Base-by-base conservation (phyloP, 1,140 invertebrate species). In the Brachionus asplanchnoidis region DNA sequence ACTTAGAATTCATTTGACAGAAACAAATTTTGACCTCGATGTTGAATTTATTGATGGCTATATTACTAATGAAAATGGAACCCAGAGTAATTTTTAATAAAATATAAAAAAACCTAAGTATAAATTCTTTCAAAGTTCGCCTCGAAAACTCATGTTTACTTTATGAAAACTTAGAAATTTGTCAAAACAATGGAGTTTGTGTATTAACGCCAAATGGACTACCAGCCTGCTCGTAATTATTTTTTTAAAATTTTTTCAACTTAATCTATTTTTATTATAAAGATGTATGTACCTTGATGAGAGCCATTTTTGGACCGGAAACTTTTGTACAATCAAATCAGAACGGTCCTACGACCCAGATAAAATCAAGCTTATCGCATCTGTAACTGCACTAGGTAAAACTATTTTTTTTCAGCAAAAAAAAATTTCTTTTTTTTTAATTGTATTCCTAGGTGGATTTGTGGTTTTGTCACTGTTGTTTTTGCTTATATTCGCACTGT, bases 161-260 rank as follows among this genome's bases (percentile, higher is more conserved):
- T 28, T 77, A 50, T 77, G 44, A 77, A 23, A 44, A 77, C 46
- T 28, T 36, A 12, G 73, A 36, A 14, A 50, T 77, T 36, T 77
- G 73, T 26, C 73, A 77, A 50, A 77, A 77, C 46, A 77, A 50
- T 46, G 73, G 73, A 20, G 20, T 77, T n/a, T 77, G 73, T 77
- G 73, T 77, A 11, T 11, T 77, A 17, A 42, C 20, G 23, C 73
- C 42, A 28, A 77, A 50, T 50, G 20, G 6, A 50, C 28, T 46
- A 6, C 73, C 73, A 50, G 26, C 26, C 9, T 77, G 73, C 73
- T 77, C 73, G 73, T 77, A 77, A 77, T 50, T 23, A 46, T 23
- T 77, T 53, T 77, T 3, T 1, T n/a, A n/a, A n/a, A n/a, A n/a
- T 75, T 44, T 17, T 75, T 75, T 20, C 5, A 12, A 12, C 1